Evolutionary conservation across 2,888 invertebrate genomes (phyloP).

Genomic region (Aleiodes alternator): DNA sequence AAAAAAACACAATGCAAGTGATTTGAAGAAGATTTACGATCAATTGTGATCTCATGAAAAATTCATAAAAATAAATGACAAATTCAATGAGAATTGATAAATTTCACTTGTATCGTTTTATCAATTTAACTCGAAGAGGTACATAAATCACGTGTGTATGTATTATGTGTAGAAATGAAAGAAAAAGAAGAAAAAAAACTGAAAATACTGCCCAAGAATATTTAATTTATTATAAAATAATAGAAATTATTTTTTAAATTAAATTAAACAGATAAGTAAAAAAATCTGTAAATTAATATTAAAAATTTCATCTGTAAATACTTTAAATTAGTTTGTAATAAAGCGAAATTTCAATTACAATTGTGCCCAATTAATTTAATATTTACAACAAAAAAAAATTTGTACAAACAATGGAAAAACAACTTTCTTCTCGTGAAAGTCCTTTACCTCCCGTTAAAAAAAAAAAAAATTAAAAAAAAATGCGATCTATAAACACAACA

Average conservation of each 20-base stretch:
- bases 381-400: background rate
- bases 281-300: background rate
- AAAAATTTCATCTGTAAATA: constrained; percentile 16
- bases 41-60: constrained; percentile 32
- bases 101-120: constrained; percentile 23
- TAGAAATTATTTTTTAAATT: constrained; percentile 9
- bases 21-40: background rate
- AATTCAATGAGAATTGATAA: constrained; percentile 33
- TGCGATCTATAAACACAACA: background rate
- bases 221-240: constrained; percentile 54
- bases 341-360: background rate
- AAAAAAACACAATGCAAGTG: constrained; percentile 22
- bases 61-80: constrained; percentile 37
- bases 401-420: background rate
- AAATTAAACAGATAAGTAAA: too few species aligned
- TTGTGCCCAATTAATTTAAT: background rate
- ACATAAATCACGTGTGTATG: constrained; percentile 47
- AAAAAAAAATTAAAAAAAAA: background rate
- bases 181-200: constrained; percentile 16
- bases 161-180: constrained; percentile 34
- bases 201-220: constrained; percentile 30
- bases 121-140: constrained; percentile 34
- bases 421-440: constrained; percentile 22
- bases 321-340: constrained; percentile 16
- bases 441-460: background rate